Base-by-base conservation (phyloP, 2,888 invertebrate genomes). In the Xanthorhoe spadicearia region DNA sequence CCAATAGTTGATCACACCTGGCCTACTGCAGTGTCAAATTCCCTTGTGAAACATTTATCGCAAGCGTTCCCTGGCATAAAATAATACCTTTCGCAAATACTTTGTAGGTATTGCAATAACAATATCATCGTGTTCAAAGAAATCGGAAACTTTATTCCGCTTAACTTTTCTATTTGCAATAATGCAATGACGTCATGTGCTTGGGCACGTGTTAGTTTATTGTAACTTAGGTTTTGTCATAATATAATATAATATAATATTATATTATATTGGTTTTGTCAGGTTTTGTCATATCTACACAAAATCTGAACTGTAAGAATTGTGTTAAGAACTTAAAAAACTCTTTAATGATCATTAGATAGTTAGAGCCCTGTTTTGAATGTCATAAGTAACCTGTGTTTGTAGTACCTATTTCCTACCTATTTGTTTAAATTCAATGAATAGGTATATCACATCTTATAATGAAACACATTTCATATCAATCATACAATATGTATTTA, bases 401-500 rank as follows among this genome's bases (percentile, higher is more conserved):
- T 43, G 2, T 10, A 43, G 38, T 43, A n/a, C n/a, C n/a, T n/a
- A 13, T 38, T 13, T 43, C 38, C 3, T 43, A 43, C 48, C 17
- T 13, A 15, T 17, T 48, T 17, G 17, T 15, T 8, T 48, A 0
- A 15, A 10, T 15, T 43, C 51, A 43, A 51, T 43, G 58, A 58
- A 51, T 54, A 61, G 48, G 38, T 23, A 60, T 17, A 60, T 32
- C 46, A 51, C 15, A 56, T 61, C n/a, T 35, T 57, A 46, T 35
- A 91, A 87, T 89, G 80, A 92, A 91, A 92, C 87, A 85, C 85
- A 80, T 74, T 50, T 59, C 67, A 74, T 84, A 87, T 91, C 92
- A 93, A 92, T 93, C 93, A 92, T 93, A 93, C 93, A 92, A 91
- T 92, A 91, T 92, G 90, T 92, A 92, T 93, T 92, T 90, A 92